phyloP scores from a whole-genome alignment of 2,888 invertebrate species.

The Pachymerium ferrugineum region DNA sequence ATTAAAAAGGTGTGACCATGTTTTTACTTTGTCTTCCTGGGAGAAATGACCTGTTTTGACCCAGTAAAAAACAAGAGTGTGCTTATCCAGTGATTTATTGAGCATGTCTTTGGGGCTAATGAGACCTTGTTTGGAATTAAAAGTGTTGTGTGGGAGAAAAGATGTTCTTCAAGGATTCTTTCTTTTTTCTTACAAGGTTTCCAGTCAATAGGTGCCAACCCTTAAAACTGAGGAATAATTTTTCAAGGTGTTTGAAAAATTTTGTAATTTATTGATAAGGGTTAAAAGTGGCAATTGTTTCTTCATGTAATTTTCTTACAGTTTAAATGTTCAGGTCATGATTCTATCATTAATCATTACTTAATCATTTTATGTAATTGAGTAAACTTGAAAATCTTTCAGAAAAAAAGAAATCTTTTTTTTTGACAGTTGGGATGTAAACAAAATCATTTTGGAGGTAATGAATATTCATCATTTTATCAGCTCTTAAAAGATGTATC shows the following conservation, averaged over 20 bases:
- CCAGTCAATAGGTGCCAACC: background rate
- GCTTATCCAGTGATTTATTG: constrained; percentile 13
- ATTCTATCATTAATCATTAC: no score
- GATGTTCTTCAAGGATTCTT: background rate
- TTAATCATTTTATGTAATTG: no score
- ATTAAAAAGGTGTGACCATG: background rate
- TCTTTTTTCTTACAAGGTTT: background rate
- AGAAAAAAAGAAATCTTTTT: background rate
- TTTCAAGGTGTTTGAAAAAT: background rate
- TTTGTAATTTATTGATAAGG: background rate
- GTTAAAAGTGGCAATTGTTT: background rate
- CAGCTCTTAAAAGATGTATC: background rate
- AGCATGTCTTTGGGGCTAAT: constrained; percentile 8
- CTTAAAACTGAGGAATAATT: background rate
- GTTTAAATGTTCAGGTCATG: no score
- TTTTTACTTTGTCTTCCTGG: background rate
- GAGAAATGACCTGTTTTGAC: constrained; percentile 7
- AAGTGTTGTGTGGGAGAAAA: constrained; percentile 13
- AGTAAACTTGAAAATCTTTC: no score
- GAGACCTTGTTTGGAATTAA: constrained; percentile 13
- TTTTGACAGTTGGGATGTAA: no score
- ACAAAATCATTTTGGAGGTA: no score
- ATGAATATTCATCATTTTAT: background rate
- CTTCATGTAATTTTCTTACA: background rate
- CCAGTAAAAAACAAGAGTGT: constrained; percentile 13